phyloP scores from a whole-genome alignment of 2,113 vertebrate species.

The Fulica atra region DNA sequence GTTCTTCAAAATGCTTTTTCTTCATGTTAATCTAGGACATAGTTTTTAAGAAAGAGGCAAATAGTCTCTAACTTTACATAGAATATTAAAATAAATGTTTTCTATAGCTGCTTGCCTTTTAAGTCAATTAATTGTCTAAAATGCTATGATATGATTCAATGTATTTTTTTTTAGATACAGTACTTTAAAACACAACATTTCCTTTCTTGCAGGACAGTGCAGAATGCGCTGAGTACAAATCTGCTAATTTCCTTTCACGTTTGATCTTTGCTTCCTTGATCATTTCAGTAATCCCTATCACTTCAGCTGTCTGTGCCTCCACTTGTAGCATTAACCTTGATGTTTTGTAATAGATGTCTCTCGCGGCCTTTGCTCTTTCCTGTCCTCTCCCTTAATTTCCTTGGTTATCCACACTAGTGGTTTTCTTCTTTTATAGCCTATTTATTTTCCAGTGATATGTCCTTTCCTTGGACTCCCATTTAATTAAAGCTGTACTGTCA shows the following conservation, averaged over 20 bases:
- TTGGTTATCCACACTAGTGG: conserved; percentile 13
- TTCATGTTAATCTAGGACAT: not conserved
- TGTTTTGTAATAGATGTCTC: conserved; percentile 38
- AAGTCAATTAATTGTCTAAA: not conserved
- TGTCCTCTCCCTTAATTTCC: conserved; percentile 49
- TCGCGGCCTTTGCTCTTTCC: conserved; percentile 44
- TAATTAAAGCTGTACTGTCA: conserved; percentile 56
- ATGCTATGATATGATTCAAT: rapidly evolving
- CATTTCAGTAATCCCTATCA: not conserved
- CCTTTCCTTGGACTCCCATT: conserved; percentile 48
- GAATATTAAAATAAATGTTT: not conserved
- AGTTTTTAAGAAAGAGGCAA: not conserved
- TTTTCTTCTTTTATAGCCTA: conserved; percentile 49
- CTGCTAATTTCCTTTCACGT: conserved; percentile 14
- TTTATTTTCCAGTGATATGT: conserved; percentile 38
- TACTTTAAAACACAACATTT: not conserved
- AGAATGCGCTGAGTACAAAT: not conserved
- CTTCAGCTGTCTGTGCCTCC: not conserved
- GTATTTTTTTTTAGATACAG: not conserved
- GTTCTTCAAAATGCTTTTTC: not conserved
- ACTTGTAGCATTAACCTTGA: conserved; percentile 43
- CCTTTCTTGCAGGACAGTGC: not conserved
- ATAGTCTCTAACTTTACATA: not conserved
- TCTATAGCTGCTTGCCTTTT: not conserved
- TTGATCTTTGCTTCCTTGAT: conserved; percentile 50